Conservation (phyloP, 2,797 vertebrate species). For the Syngnathus rostellatus region DNA sequence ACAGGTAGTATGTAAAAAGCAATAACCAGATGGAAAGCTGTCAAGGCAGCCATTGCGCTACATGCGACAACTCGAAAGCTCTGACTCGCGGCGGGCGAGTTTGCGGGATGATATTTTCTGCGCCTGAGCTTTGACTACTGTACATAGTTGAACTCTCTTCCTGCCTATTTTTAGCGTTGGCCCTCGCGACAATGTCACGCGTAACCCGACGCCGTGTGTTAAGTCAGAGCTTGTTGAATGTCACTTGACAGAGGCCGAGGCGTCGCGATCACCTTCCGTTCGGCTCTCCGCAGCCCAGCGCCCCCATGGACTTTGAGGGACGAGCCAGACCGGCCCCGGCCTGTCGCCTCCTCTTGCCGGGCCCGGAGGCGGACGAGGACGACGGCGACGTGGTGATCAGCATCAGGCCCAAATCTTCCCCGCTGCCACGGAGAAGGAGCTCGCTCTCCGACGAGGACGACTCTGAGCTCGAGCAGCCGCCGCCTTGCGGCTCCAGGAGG, state of each 20-base stretch:
- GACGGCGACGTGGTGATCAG: conserved; percentile 69
- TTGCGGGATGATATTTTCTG: conserved; percentile 28
- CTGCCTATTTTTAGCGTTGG: conserved; percentile 89
- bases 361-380: conserved; percentile 70
- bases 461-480: conserved; percentile 62
- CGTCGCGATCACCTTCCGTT: conserved; percentile 55
- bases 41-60: background rate
- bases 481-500: conserved; percentile 67
- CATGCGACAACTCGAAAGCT: background rate
- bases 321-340: conserved; percentile 58
- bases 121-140: conserved; percentile 52
- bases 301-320: conserved; percentile 82
- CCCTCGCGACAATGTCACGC: conserved; percentile 89
- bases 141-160: conserved; percentile 75
- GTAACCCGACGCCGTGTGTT: conserved; percentile 91
- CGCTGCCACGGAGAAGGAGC: conserved; percentile 75
- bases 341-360: conserved; percentile 44
- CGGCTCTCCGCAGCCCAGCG: conserved; percentile 70
- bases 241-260: conserved; percentile 73
- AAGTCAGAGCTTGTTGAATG: conserved; percentile 80
- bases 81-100: background rate
- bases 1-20: background rate
- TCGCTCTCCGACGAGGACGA: conserved; percentile 80
- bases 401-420: conserved; percentile 79
- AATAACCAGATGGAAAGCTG: background rate